Base-by-base conservation (phyloP, 1,140 invertebrate genomes). In the Caenorhabditis latens region DNA sequence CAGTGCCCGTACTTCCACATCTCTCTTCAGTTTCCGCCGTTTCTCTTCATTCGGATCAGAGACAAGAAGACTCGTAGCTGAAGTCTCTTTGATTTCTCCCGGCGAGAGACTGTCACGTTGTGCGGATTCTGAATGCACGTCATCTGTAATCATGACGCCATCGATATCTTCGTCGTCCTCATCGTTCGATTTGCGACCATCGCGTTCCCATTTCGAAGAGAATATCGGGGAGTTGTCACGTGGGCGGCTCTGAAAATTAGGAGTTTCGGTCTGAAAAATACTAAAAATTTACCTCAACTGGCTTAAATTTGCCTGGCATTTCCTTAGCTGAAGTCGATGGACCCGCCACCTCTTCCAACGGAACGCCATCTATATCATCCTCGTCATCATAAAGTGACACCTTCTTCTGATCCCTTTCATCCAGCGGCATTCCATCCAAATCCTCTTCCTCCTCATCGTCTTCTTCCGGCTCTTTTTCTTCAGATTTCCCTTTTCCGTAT, bases 1-100 rank as follows among this genome's bases (percentile, higher is more conserved):
- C 32, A 92, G 46, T 5, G 92, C 91, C 87, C 92, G 92, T 5
- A 92, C 91, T 85, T 92, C 91, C 63, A 92, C 87, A 55, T 93
- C 91, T n/a, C 91, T 42, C 2, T 93, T 87, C 67, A 92, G 46
- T 67, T 86, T 84, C 65, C 91, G 57, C 19, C 90, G 58, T 67
- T 90, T 90, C 57, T 91, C 91, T 53, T 53, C 50, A 14, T 14
- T 11, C 2, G 50, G 9, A 92, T 90, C 48, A 61, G 40, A 61
- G 40, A 46, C 19, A 40, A 53, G 43, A 32, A 50, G n/a, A 53
- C 50, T 48, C 19, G 87, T 71, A 46, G 16, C 88, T 43, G 13
- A 65, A 16, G 40, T 16, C 42, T 43, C 61, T 21, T 58, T n/a
- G 21, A 53, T 87, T 48, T 83, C 79, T 75, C 46, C 58, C 14